Base-by-base conservation (phyloP, 2,888 invertebrate species). In the Ophion ellenae region DNA sequence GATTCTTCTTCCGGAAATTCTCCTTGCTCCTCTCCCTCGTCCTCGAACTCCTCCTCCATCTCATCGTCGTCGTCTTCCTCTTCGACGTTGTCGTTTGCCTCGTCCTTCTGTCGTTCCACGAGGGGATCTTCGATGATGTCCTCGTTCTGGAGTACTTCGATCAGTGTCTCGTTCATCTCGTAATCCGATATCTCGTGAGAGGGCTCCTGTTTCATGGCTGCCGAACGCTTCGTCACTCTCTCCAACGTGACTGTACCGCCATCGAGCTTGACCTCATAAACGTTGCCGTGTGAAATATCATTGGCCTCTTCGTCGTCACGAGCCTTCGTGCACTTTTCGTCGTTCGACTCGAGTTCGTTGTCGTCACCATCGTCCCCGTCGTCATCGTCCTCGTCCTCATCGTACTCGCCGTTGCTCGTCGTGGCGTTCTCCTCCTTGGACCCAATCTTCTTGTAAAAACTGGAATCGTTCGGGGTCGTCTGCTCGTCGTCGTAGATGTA, bases 191-290 rank as follows among this genome's bases (percentile, higher is more conserved):
- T 59, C 28, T 83, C 86, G 32, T 59, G 57, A 10, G 64, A 20
- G 40, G 64, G 77, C 9, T 81, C 82, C 28, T 74, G 63, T 11
- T 86, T 86, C 69, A 81, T 28, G 2, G 28, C 61, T 59, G n/a
- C 81, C 14, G 5, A 87, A 40, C 32, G 88, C 87, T 36, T 87
- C 83, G 79, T 83, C 0, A 92, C 70, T 73, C 91, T 92, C 75
- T 94, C 92, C 3, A 93, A 86, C 0, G 91, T 90, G 0, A 93
- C 91, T 61, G 89, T 88, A 24, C 90, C 89, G 0, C 90, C 92
- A n/a, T 93, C 90, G 2, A 93, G 88, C 47, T 92, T 93, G 0
- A 93, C 90, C 80, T 93, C 90, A 47, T 93, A 93, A 40, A 92
- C 40, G 63, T 93, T 89, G 0, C 92, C 92, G 7, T 85, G 36